Evolutionary conservation across 2,888 invertebrate genomes (phyloP).

Genomic region (Perithous albicinctus): DNA sequence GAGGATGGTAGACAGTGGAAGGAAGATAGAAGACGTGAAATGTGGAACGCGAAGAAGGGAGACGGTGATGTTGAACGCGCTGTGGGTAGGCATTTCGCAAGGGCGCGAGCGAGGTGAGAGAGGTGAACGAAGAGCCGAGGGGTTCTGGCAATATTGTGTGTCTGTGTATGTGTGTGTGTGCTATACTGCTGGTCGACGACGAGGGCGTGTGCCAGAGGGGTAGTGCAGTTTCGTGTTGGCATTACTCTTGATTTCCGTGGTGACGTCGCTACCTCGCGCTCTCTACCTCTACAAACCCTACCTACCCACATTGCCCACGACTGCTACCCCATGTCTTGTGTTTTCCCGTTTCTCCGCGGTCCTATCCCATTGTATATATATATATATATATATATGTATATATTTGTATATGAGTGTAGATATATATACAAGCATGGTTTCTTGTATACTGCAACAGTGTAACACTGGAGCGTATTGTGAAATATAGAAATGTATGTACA

Average conservation of each 20-base stretch:
- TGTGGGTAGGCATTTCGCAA: slow-evolving; percentile 34
- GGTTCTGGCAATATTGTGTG: too few relatives aligned
- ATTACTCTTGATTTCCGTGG: slow-evolving; percentile 89
- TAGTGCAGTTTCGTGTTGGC: slow-evolving; percentile 89
- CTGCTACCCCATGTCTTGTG: slow-evolving; percentile 76
- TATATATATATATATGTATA: too few relatives aligned
- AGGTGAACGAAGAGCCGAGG: slow-evolving; percentile 61
- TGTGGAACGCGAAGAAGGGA: slow-evolving; percentile 58
- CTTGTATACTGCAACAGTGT: background rate
- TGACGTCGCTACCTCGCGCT: slow-evolving; percentile 83
- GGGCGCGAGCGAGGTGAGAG: slow-evolving; percentile 68
- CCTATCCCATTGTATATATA: slow-evolving; percentile 61
- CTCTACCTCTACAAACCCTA: slow-evolving; percentile 53
- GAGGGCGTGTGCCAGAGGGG: slow-evolving; percentile 80
- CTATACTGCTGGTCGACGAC: slow-evolving; percentile 43
- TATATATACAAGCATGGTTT: slow-evolving; percentile 25
- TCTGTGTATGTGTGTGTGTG: too few relatives aligned
- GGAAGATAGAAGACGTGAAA: slow-evolving; percentile 48
- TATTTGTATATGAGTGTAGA: too few relatives aligned
- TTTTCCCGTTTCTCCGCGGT: slow-evolving; percentile 76
- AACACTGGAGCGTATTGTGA: slow-evolving; percentile 26
- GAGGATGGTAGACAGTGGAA: slow-evolving; percentile 21
- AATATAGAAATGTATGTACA: slow-evolving; percentile 23
- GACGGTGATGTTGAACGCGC: slow-evolving; percentile 13
- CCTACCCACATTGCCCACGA: slow-evolving; percentile 57